phyloP scores from a whole-genome alignment of 2,113 vertebrate species.

The Saimiri boliviensis region DNA sequence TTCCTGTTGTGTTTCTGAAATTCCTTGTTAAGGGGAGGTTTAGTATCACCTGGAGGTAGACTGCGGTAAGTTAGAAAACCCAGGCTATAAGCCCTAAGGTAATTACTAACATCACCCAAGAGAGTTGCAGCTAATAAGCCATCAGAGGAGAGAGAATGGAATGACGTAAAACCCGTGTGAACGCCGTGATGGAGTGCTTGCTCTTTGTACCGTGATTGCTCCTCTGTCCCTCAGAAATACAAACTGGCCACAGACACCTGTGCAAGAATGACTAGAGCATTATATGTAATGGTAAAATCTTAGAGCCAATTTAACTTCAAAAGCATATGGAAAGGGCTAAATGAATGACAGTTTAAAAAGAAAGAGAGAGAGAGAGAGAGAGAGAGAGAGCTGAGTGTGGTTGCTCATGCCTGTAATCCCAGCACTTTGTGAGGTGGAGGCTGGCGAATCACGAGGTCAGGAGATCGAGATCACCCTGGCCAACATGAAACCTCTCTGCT shows the following conservation, averaged over 20 bases:
- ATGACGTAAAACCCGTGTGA: accelerated
- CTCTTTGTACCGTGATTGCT: not conserved
- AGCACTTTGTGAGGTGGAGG: no score
- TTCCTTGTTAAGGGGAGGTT: not conserved
- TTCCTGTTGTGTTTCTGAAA: not conserved
- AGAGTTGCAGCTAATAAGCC: not conserved
- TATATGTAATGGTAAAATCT: not conserved
- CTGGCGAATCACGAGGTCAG: no score
- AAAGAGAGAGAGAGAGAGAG: not conserved
- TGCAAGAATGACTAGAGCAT: not conserved
- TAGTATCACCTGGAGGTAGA: not conserved
- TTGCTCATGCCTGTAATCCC: no score
- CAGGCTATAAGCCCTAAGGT: not conserved
- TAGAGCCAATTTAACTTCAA: not conserved
- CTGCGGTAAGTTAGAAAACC: not conserved
- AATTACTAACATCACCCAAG: not conserved
- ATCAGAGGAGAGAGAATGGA: not conserved
- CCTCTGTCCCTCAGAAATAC: not conserved
- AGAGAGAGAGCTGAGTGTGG: no score
- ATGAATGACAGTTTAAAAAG: not conserved
- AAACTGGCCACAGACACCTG: not conserved
- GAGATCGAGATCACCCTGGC: no score
- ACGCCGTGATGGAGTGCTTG: not conserved
- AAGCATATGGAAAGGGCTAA: not conserved
- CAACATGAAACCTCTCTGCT: no score